phyloP scores from a whole-genome alignment of 2,797 vertebrate species.

The Platyrinchus mystaceus region DNA sequence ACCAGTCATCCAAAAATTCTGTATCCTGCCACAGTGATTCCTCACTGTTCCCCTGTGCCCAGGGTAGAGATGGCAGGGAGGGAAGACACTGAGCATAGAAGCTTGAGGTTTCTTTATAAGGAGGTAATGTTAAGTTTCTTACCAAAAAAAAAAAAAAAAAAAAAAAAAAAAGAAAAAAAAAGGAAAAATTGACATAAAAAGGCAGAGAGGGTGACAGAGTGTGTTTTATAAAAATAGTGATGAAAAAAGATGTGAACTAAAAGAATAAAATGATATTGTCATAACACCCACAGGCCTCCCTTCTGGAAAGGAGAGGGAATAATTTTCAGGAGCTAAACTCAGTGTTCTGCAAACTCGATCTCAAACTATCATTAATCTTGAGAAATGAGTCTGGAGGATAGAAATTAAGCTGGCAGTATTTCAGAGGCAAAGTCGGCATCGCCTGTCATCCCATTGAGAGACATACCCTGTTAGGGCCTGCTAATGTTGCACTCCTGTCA shows the following conservation, averaged over 20 bases:
- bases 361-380: slow-evolving; percentile 50
- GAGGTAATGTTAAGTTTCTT: neutral
- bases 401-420: slow-evolving; percentile 25
- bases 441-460: slow-evolving; percentile 32
- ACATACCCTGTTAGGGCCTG: slow-evolving; percentile 30
- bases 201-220: neutral
- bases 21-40: neutral
- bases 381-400: slow-evolving; percentile 42
- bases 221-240: neutral
- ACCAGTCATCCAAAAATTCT: neutral
- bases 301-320: slow-evolving; percentile 33
- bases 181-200: neutral
- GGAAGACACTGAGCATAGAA: neutral
- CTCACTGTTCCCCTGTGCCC: rapidly evolving
- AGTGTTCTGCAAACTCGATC: slow-evolving; percentile 18
- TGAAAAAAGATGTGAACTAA: slow-evolving; percentile 33
- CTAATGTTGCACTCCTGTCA: slow-evolving; percentile 54
- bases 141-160: neutral
- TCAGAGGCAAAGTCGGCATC: slow-evolving; percentile 36
- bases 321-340: slow-evolving; percentile 27
- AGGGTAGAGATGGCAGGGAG: neutral
- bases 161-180: neutral
- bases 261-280: slow-evolving; percentile 47
- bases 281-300: slow-evolving; percentile 24
- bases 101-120: neutral